These are phyloP conservation scores for Eretmocerus hayati DNA, from an alignment of 2,888 invertebrate species.

Conservation along the genomic window DNA sequence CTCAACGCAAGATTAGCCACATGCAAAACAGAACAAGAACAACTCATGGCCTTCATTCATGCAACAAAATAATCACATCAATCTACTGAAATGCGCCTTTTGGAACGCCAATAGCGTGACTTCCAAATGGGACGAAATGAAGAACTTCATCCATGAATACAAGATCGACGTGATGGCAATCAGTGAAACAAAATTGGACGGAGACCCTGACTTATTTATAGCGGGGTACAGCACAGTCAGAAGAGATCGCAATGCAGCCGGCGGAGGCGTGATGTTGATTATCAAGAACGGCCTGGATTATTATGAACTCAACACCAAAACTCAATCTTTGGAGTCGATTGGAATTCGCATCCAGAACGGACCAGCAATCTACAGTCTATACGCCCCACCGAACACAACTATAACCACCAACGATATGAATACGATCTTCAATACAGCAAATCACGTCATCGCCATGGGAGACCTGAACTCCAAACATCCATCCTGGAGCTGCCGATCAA, in stretches of 20 bases:
- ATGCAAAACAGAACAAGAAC: not conserved
- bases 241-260: conserved; percentile 11
- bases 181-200: conserved; percentile 8
- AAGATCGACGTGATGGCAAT: conserved; percentile 4
- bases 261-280: conserved; percentile 6
- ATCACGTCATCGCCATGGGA: not conserved
- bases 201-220: not conserved
- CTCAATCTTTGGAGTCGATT: not conserved
- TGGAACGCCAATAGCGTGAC: conserved; percentile 16
- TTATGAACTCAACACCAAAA: not conserved
- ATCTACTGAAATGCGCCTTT: not conserved
- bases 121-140: conserved; percentile 8
- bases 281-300: conserved; percentile 1
- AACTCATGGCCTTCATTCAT: not conserved
- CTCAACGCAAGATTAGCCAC: not conserved
- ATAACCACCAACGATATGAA: not conserved
- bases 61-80: not conserved
- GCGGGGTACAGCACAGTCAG: conserved; percentile 5
- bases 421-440: not conserved
- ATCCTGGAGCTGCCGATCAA: not conserved
- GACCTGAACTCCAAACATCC: not conserved
- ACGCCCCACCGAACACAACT: not conserved
- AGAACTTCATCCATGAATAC: conserved; percentile 7
- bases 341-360: not conserved
- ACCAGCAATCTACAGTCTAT: not conserved